A percentile compares a stretch with the other conserved stretches of the same genome.
Conservation (phyloP, 2,113 vertebrate genomes). For the Cynocephalus volans region DNA sequence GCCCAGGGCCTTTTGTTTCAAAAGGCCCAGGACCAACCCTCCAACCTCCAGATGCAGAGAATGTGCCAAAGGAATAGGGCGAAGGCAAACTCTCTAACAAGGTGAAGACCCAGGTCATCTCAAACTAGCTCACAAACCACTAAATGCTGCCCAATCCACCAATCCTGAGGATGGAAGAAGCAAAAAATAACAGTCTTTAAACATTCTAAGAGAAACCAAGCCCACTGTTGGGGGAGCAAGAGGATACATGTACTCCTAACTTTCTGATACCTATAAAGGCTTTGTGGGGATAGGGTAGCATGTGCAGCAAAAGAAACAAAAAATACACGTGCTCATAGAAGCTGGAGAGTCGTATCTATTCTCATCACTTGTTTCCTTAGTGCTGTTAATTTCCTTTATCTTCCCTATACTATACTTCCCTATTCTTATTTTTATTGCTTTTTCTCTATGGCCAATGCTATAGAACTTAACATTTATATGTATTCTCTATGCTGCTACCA, state of each 20-base stretch:
- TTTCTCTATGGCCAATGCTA: background rate
- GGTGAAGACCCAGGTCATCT: background rate
- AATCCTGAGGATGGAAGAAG: constrained; percentile 28
- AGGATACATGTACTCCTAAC: background rate
- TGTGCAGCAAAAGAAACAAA: background rate
- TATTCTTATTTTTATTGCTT: constrained; percentile 27
- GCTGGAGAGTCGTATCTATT: background rate
- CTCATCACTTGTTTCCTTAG: background rate
- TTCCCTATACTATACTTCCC: background rate
- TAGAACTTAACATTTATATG: background rate
- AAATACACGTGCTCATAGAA: background rate
- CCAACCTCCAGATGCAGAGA: constrained; percentile 37
- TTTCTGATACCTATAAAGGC: constrained; percentile 24
- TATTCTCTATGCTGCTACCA: background rate
- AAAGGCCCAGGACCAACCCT: constrained; percentile 25
- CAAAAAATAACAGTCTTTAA: constrained; percentile 30
- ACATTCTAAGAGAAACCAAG: constrained; percentile 51
- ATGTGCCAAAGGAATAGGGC: background rate
- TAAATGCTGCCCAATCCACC: background rate
- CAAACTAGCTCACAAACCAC: background rate
- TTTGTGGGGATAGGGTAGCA: background rate
- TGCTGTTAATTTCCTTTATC: background rate
- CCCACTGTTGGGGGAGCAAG: background rate
- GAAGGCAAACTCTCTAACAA: background rate
- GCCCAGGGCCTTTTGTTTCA: constrained; percentile 2